Percentiles rank a stretch among this genome's conserved stretches.
Evolutionary conservation across 64 coral and sea anemone species (phyloP).

Genomic region (Catalaphyllia jardinei): DNA sequence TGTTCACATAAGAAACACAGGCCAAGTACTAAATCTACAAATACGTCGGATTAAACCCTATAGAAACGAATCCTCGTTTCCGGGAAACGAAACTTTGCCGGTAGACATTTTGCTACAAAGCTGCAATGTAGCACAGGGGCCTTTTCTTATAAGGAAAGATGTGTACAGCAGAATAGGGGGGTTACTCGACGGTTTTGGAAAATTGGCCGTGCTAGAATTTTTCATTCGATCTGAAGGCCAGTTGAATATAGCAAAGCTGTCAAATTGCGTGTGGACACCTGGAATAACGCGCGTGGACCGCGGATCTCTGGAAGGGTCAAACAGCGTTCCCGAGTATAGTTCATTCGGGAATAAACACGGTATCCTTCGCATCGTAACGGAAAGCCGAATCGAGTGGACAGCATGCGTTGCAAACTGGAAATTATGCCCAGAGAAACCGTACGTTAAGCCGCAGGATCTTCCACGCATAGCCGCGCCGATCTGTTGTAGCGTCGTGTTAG

Average conservation of each 20-base stretch:
- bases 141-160: constrained; percentile 64
- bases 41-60: neutral
- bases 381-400: constrained; percentile 72
- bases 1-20: constrained; percentile 39
- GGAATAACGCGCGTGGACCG: constrained; percentile 49
- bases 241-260: constrained; percentile 62
- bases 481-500: constrained; percentile 58
- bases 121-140: constrained; percentile 67
- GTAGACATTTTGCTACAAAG: constrained; percentile 1
- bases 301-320: constrained; percentile 42
- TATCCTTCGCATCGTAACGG: constrained; percentile 63
- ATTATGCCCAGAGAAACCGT: constrained; percentile 69
- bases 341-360: constrained; percentile 60
- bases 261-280: constrained; percentile 39
- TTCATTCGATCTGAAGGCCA: constrained; percentile 68
- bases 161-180: constrained; percentile 38
- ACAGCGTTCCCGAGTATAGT: constrained; percentile 70
- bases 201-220: constrained; percentile 56
- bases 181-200: constrained; percentile 42
- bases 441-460: constrained; percentile 36
- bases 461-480: constrained; percentile 53
- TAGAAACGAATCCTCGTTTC: neutral
- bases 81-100: too few species aligned
- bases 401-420: constrained; percentile 38
- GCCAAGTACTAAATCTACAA: neutral